phyloP scores from a whole-genome alignment of 1,140 invertebrate genomes.

The Oryctes rhinoceros region DNA sequence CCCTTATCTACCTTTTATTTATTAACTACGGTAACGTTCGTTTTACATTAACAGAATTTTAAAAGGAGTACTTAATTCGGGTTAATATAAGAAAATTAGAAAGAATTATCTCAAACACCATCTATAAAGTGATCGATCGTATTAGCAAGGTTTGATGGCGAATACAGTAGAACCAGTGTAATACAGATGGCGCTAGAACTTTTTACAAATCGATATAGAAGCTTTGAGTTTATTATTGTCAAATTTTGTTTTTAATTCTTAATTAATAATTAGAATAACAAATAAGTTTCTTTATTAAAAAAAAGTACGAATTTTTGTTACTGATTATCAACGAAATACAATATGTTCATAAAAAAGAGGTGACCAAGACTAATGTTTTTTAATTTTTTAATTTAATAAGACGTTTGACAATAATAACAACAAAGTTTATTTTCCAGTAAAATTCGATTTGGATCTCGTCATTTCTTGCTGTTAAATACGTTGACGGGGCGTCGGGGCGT shows the following conservation, averaged over 20 bases:
- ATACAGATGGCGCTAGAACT: neutral
- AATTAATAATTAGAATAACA: too few species aligned
- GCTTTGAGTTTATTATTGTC: neutral
- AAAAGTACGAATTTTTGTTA: too few species aligned
- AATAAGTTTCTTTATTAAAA: too few species aligned
- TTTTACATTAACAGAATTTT: neutral
- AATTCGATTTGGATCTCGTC: too few species aligned
- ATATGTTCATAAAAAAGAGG: too few species aligned
- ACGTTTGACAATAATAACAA: too few species aligned
- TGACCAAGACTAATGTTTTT: too few species aligned
- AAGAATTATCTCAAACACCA: neutral
- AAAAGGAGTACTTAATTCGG: neutral
- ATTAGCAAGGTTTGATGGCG: neutral
- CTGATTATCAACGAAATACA: too few species aligned
- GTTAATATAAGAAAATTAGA: neutral
- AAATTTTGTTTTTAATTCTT: neutral
- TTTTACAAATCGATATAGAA: neutral
- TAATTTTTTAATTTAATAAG: too few species aligned
- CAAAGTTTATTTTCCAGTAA: too few species aligned
- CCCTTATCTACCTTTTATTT: neutral
- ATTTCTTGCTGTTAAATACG: too few species aligned
- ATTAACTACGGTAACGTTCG: neutral
- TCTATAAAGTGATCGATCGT: neutral
- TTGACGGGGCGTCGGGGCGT: too few species aligned
- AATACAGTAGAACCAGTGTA: neutral